These are phyloP conservation scores for Pithys albifrons DNA, from an alignment of 2,113 vertebrate genomes.

Conservation along the genomic window DNA sequence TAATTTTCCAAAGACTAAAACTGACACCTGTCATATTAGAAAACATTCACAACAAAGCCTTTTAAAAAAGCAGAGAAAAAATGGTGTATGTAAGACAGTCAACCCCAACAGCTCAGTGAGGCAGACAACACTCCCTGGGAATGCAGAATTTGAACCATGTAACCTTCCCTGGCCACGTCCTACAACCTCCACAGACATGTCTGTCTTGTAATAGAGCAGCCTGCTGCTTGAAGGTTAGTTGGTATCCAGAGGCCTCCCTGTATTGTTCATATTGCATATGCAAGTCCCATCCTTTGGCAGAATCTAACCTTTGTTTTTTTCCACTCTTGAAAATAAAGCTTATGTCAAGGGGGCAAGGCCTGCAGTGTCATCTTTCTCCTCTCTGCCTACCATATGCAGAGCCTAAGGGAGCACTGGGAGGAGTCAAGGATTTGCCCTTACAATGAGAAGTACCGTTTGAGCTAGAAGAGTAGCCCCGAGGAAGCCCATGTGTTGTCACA, in stretches of 20 bases:
- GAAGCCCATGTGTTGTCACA: rapidly evolving
- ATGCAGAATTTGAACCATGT: background rate
- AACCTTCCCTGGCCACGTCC: background rate
- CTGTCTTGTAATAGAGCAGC: background rate
- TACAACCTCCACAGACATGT: background rate
- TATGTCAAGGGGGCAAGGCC: background rate
- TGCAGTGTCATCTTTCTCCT: background rate
- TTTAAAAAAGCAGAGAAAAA: background rate
- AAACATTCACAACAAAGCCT: background rate
- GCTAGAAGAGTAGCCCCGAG: background rate
- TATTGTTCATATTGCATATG: background rate
- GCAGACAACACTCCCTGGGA: background rate
- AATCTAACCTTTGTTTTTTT: conserved; percentile 11
- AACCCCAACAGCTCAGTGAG: background rate
- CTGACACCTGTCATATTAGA: background rate
- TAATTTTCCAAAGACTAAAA: background rate
- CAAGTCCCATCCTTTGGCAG: background rate
- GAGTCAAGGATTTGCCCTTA: background rate
- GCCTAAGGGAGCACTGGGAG: background rate
- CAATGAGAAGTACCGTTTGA: background rate
- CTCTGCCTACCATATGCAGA: background rate
- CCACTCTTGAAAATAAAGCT: background rate
- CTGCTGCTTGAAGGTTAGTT: background rate
- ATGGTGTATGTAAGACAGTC: rapidly evolving
- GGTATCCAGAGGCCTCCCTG: background rate